These are phyloP conservation scores for Apteryx mantelli DNA, from an alignment of 2,113 vertebrate genomes.

Conservation along the genomic window DNA sequence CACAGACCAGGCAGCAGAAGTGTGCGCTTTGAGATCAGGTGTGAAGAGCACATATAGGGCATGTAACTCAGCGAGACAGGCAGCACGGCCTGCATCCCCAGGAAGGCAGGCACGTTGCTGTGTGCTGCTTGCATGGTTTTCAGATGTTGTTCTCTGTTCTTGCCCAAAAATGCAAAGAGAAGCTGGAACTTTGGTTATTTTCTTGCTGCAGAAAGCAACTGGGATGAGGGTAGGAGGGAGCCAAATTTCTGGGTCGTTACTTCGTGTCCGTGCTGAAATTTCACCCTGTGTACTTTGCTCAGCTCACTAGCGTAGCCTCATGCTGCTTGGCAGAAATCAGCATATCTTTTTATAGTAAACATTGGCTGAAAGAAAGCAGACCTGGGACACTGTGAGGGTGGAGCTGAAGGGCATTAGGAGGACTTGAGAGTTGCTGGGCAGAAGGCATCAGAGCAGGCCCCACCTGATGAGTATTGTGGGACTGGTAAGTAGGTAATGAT, in stretches of 20 bases:
- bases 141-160: background rate
- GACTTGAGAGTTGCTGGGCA: background rate
- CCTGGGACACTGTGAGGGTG: background rate
- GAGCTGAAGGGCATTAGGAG: background rate
- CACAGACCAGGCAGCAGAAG: background rate
- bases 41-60: rapidly evolving
- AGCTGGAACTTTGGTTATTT: background rate
- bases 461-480: background rate
- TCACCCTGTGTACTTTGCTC: background rate
- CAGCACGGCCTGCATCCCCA: background rate
- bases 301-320: background rate
- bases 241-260: background rate
- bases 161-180: background rate
- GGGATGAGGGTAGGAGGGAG: background rate
- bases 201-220: rapidly evolving
- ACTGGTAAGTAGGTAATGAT: conserved; percentile 23
- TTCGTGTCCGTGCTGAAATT: background rate
- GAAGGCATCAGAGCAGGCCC: background rate
- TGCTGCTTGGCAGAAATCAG: background rate
- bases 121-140: background rate
- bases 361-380: background rate
- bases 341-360: background rate
- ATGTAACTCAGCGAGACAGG: background rate
- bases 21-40: rapidly evolving
- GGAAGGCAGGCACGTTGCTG: background rate